These are phyloP conservation scores for Pantelozetes paolii DNA, from an alignment of 2,888 invertebrate species.

Conservation along the genomic window DNA sequence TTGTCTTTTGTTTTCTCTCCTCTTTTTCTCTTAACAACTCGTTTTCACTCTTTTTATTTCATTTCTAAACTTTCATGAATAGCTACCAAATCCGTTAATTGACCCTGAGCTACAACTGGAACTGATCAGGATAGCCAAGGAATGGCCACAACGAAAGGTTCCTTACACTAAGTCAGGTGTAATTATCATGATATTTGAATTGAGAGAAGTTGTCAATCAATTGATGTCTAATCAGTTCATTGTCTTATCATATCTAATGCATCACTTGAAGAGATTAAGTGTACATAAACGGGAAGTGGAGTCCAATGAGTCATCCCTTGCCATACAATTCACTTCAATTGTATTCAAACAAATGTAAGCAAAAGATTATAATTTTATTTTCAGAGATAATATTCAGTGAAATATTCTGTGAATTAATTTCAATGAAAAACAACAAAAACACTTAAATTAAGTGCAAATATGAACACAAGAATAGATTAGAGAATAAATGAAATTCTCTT, in stretches of 20 bases:
- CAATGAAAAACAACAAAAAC: background rate
- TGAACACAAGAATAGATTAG: no score
- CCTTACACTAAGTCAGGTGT: conserved; percentile 40
- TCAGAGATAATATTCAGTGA: background rate
- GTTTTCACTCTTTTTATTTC: background rate
- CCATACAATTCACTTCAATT: conserved; percentile 19
- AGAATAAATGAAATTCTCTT: background rate
- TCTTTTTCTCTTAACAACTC: background rate
- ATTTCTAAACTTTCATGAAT: background rate
- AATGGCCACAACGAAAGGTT: conserved; percentile 39
- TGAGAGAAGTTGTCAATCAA: conserved; percentile 34
- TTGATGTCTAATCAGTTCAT: conserved; percentile 21
- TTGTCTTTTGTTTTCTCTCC: background rate
- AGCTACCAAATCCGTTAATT: conserved; percentile 37
- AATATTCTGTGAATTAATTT: conserved; percentile 4
- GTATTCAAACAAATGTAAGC: conserved; percentile 33
- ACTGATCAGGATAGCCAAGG: conserved; percentile 34
- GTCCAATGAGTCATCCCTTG: conserved; percentile 33
- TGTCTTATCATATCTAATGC: conserved; percentile 38
- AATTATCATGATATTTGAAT: conserved; percentile 37
- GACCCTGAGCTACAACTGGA: conserved; percentile 30
- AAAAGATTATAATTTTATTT: background rate
- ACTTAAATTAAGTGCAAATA: no score
- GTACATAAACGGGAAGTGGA: conserved; percentile 34
- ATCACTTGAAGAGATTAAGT: conserved; percentile 38